A percentile compares a stretch with the other conserved stretches of the same genome.
Evolutionary conservation across 2,888 invertebrate genomes (phyloP).

Genomic region (Eilema sororculum): DNA sequence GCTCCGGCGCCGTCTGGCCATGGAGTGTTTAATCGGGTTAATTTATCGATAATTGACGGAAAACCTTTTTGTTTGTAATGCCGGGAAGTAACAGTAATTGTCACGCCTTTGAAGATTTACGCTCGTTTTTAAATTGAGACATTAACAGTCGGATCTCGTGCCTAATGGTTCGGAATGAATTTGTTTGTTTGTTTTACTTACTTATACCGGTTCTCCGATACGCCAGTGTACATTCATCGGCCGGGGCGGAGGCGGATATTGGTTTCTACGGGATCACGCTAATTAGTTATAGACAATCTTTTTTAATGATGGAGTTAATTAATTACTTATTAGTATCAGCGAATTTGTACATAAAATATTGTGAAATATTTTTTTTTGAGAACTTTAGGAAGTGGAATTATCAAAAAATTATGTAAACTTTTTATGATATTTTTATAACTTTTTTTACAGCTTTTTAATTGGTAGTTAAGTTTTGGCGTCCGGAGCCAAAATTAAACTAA

Average conservation of each 20-base stretch:
- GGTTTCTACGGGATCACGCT: slow-evolving; percentile 63
- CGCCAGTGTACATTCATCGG: slow-evolving; percentile 57
- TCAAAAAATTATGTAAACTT: slow-evolving; percentile 1
- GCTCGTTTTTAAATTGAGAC: slow-evolving; percentile 87
- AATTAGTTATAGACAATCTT: slow-evolving; percentile 61
- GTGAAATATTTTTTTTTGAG: neutral
- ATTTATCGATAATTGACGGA: slow-evolving; percentile 87
- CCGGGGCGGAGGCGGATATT: slow-evolving; percentile 57
- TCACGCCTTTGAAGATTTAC: slow-evolving; percentile 88
- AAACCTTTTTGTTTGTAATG: slow-evolving; percentile 87
- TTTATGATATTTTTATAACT: neutral
- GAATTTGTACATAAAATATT: slow-evolving; percentile 28
- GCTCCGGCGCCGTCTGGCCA: slow-evolving; percentile 82
- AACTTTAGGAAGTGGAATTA: neutral
- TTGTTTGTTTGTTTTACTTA: slow-evolving; percentile 86
- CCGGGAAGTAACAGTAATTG: slow-evolving; percentile 87
- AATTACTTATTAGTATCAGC: slow-evolving; percentile 40
- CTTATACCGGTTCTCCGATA: slow-evolving; percentile 78
- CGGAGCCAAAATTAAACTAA: neutral
- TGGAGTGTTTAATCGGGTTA: slow-evolving; percentile 85
- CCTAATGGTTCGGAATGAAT: slow-evolving; percentile 87
- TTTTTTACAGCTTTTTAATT: neutral
- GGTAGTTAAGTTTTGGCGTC: neutral
- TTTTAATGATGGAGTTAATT: slow-evolving; percentile 42
- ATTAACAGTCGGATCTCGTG: slow-evolving; percentile 86